Conservation (phyloP, 2,797 vertebrate species). For the Macrochelys suwanniensis region DNA sequence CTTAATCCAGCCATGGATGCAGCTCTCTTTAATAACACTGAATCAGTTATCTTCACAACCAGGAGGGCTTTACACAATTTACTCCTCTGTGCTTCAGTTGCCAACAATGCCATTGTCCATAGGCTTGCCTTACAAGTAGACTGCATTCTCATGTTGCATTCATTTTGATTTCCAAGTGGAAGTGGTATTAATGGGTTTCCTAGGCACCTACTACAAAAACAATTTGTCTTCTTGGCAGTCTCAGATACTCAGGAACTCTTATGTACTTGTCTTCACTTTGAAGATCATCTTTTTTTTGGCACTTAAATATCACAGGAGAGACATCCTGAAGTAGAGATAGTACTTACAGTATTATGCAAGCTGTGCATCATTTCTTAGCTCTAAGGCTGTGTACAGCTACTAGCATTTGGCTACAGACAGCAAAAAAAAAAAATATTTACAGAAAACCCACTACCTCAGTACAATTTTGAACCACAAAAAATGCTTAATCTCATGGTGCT, state of each 20-base stretch:
- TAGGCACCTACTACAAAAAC: slow-evolving; percentile 60
- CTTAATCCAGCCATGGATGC: not conserved
- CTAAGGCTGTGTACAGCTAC: not conserved
- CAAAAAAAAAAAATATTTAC: slow-evolving; percentile 11
- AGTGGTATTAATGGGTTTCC: slow-evolving; percentile 69
- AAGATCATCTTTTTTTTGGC: slow-evolving; percentile 71
- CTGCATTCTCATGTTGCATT: slow-evolving; percentile 17
- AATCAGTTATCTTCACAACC: slow-evolving; percentile 29
- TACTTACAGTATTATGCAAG: slow-evolving; percentile 20
- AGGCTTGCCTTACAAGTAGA: slow-evolving; percentile 35
- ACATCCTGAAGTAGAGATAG: slow-evolving; percentile 60
- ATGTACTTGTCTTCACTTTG: slow-evolving; percentile 65
- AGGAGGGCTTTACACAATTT: slow-evolving; percentile 49
- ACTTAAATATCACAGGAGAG: slow-evolving; percentile 56
- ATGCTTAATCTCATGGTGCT: not conserved
- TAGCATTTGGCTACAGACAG: slow-evolving; percentile 25
- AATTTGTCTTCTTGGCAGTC: slow-evolving; percentile 72
- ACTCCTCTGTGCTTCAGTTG: not conserved
- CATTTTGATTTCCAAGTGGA: slow-evolving; percentile 55
- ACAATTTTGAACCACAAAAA: not conserved
- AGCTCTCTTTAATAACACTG: not conserved
- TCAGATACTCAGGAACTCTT: slow-evolving; percentile 60
- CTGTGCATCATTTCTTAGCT: slow-evolving; percentile 50
- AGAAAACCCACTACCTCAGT: slow-evolving; percentile 30
- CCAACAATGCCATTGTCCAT: not conserved